phyloP scores from a whole-genome alignment of 2,113 vertebrate species.

The Panurus biarmicus region DNA sequence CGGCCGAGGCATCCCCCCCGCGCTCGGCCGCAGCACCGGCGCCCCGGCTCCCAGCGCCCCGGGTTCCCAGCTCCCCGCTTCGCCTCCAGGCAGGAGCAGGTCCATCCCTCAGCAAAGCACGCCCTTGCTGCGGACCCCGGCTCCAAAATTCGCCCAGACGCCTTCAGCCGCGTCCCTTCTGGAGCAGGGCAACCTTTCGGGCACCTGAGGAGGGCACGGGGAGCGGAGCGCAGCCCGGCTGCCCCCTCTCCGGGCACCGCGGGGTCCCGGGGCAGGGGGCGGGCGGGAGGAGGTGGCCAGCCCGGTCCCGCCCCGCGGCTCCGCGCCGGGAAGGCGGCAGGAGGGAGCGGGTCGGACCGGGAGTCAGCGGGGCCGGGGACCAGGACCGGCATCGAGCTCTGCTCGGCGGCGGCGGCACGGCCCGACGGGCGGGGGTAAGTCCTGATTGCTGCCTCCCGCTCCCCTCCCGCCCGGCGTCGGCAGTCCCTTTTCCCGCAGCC shows the following conservation, averaged over 20 bases:
- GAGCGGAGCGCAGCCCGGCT: too few species aligned
- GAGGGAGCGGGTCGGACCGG: neutral
- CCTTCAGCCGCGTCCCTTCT: neutral
- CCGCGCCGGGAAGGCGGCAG: neutral
- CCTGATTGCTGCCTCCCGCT: neutral
- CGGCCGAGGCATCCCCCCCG: neutral
- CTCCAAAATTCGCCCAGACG: neutral
- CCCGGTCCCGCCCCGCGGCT: neutral
- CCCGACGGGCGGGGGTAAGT: neutral
- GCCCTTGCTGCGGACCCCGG: neutral
- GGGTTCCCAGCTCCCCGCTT: neutral
- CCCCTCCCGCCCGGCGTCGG: neutral
- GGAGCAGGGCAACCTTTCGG: neutral
- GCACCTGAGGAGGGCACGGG: fast-evolving
- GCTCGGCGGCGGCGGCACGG: neutral
- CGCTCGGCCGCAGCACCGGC: neutral
- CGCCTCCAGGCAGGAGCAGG: neutral
- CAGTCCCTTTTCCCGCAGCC: neutral
- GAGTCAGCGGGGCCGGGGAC: fast-evolving
- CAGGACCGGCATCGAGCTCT: neutral
- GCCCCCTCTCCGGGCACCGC: neutral
- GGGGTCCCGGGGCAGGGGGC: neutral
- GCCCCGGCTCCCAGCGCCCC: neutral
- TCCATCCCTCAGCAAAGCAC: neutral
- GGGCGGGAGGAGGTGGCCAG: neutral